phyloP scores from a whole-genome alignment of 2,113 vertebrate species.

The Notiomystis cincta region DNA sequence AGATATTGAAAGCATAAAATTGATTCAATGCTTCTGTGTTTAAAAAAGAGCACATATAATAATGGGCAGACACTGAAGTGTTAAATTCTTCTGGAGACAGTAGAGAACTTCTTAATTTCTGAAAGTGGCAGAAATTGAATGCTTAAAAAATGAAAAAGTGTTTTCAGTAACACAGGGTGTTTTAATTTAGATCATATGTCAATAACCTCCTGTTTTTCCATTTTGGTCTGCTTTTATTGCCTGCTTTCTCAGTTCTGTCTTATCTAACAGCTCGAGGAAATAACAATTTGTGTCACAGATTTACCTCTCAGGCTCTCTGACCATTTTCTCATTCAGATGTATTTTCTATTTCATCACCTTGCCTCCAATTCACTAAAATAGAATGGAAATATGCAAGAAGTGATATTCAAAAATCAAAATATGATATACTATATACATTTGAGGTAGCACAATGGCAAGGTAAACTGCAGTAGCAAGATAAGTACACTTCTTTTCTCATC shows the following conservation, averaged over 20 bases:
- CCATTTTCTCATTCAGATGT: neutral
- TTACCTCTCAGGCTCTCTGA: neutral
- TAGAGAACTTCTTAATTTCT: neutral
- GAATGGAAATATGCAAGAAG: neutral
- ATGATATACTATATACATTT: neutral
- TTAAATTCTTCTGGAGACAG: neutral
- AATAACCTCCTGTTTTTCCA: neutral
- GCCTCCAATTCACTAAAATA: neutral
- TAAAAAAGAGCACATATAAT: neutral
- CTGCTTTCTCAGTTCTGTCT: neutral
- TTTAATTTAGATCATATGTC: neutral
- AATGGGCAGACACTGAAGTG: neutral
- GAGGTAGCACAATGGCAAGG: neutral
- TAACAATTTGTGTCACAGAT: neutral
- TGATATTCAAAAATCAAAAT: neutral
- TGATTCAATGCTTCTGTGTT: neutral
- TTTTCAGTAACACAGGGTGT: neutral
- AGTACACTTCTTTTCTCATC: neutral
- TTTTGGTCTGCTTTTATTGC: neutral
- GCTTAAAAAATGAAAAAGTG: neutral
- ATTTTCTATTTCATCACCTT: neutral
- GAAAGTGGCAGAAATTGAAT: neutral
- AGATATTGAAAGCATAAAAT: neutral
- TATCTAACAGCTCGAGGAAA: conserved; percentile 1
- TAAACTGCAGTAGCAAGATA: neutral